These are phyloP conservation scores for Sebastes cheni DNA, from an alignment of 2,797 vertebrate species.

Conservation along the genomic window DNA sequence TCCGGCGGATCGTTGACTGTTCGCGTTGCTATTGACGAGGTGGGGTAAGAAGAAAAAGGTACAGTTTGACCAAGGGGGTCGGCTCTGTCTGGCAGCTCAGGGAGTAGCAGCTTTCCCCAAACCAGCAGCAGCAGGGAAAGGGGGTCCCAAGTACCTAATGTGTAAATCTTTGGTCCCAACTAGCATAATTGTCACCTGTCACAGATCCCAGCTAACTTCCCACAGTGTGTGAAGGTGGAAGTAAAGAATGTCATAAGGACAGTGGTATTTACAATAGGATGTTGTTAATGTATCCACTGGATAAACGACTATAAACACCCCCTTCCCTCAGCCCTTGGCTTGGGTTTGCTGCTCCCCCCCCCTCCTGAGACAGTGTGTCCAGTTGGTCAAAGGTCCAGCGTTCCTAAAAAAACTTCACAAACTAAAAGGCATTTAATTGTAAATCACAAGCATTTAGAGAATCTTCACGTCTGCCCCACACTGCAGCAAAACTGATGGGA, in stretches of 20 bases:
- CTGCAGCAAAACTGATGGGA: constrained; percentile 89
- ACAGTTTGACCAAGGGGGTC: constrained; percentile 99
- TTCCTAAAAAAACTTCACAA: constrained; percentile 92
- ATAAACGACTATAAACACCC: constrained; percentile 32
- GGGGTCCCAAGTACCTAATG: constrained; percentile 55
- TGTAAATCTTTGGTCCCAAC: constrained; percentile 20
- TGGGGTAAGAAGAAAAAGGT: constrained; percentile 99
- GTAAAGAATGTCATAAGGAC: constrained; percentile 11
- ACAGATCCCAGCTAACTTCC: constrained; percentile 1
- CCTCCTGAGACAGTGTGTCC: constrained; percentile 94
- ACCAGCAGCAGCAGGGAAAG: constrained; percentile 83
- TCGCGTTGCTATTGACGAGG: constrained; percentile 97
- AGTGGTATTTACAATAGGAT: constrained; percentile 6
- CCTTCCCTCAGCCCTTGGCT: constrained; percentile 69
- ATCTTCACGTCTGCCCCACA: constrained; percentile 75
- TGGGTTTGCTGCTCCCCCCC: constrained; percentile 87
- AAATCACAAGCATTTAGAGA: constrained; percentile 80
- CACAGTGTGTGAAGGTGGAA: background rate
- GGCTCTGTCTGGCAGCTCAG: constrained; percentile 93
- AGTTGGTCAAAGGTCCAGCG: constrained; percentile 99
- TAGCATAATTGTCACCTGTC: background rate
- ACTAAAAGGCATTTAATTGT: constrained; percentile 86
- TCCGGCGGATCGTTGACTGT: constrained; percentile 96
- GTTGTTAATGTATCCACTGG: constrained; percentile 16
- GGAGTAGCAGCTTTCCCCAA: constrained; percentile 91